A percentile compares a stretch with the other conserved stretches of the same genome.
Conservation (phyloP, 1,140 invertebrate species). For the Sesamia nonagrioides region DNA sequence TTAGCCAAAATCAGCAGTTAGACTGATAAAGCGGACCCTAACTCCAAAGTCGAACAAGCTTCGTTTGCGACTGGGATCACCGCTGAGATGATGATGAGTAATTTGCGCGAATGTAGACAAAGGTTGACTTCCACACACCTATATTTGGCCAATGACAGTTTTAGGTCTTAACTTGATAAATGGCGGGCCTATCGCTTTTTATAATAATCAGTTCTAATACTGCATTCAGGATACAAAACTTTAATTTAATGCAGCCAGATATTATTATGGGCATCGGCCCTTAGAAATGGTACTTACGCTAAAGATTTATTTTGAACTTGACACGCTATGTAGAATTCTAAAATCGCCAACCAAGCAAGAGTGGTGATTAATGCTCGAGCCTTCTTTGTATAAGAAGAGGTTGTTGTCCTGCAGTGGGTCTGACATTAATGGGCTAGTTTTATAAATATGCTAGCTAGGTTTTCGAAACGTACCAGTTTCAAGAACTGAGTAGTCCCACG, state of each 20-base stretch:
- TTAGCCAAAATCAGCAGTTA: too few relatives aligned
- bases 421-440: too few relatives aligned
- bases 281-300: not conserved
- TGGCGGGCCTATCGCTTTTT: conserved; percentile 24
- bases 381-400: too few relatives aligned
- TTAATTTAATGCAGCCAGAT: not conserved
- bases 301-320: not conserved
- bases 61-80: too few relatives aligned
- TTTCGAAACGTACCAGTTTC: conserved; percentile 6
- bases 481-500: conserved; percentile 16
- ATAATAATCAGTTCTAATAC: conserved; percentile 26
- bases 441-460: not conserved
- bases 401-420: too few relatives aligned
- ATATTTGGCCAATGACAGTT: conserved; percentile 26
- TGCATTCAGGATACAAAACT: not conserved
- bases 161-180: conserved; percentile 34
- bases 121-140: conserved; percentile 8
- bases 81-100: too few relatives aligned
- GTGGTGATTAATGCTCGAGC: too few relatives aligned
- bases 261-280: not conserved
- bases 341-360: too few relatives aligned
- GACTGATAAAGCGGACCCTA: too few relatives aligned
- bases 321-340: too few relatives aligned
- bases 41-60: too few relatives aligned
- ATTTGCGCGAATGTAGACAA: not conserved